Evolutionary conservation across 2,888 invertebrate genomes (phyloP), one percentile per base, ranked within the genome.

Genomic region (Corbicula japonica): DNA sequence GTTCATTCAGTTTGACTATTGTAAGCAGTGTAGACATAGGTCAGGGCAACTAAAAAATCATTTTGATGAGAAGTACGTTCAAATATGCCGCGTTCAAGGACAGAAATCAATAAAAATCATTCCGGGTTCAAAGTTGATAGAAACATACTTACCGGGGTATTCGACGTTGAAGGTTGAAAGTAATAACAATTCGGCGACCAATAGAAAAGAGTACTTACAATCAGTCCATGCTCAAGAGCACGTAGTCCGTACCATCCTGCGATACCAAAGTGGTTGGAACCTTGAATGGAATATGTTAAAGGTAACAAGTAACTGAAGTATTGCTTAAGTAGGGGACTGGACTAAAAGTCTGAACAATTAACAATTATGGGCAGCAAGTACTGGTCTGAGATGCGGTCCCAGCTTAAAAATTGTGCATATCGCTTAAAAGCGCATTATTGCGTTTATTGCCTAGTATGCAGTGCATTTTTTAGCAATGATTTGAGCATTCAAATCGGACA

Each of bases 191-290:
- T 12, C 10, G 8, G 15, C 41, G 8, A 41, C 15, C 8, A 12
- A 41, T 60, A 41, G 15, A 8, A 41, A 50, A n/a, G n/a, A n/a
- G n/a, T n/a, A 46, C 68, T 84, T 78, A 87, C 85, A 68, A 85
- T 18, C 58, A 86, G 71, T 8, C 92, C 92, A 66, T 90, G 83
- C 32, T 91, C 88, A 68, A 84, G 76, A 0, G 92, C 92, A 48
- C 87, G 79, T 52, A 92, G 86, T 21, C 88, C 83, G 76, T 92
- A 92, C 90, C 91, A 92, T 3, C 92, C 92, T 30, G 92, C 92
- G 52, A 92, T 92, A 5, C 92, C 92, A 83, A 91, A 92, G 80
- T 92, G 92, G 58, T 92, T 92, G 6, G 92, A 91, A 6, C 96
- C 96, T 96, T 89, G 15, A 77, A 54, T n/a, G n/a, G 12, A 48